Base-by-base conservation (phyloP, 2,888 invertebrate genomes). In the Lochmaea capreae region DNA sequence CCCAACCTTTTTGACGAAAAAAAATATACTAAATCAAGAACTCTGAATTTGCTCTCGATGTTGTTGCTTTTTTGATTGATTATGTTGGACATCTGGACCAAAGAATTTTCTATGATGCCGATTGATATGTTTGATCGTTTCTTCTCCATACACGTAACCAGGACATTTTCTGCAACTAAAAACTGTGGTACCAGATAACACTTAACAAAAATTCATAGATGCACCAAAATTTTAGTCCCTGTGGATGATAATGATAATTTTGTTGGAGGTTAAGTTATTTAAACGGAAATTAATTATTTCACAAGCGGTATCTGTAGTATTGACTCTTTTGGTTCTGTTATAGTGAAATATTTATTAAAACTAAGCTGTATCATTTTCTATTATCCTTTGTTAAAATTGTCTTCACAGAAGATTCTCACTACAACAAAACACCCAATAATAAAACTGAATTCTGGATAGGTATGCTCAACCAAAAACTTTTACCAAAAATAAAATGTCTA, bases 81-180 rank as follows among this genome's bases (percentile, higher is more conserved):
- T 65, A 58, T 70, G 54, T 75, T 79, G 77, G 80, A 79, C 79
- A 80, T 82, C 82, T 85, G 87, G 87, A 88, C 88, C 88, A 88
- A 88, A 87, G 88, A 88, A 88, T 88, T 88, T 88, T 88, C 88
- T 87, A 86, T 76, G 77, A 78, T 76, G 84, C 82, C 58, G 61
- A 72, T 75, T 69, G 72, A 67, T 70, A 72, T 71, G 71, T 63
- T 67, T 74, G 73, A 71, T 65, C 71, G 65, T 71, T 65, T 71
- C 16, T 57, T 70, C 73, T 69, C 54, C 73, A 61, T 65, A 73
- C 73, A 69, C 69, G 46, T 73, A 69, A 73, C 65, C 71, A 71
- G 71, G 71, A 71, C 59, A 71, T 71, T 49, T 58, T 65, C 61
- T 71, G 71, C 71, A 65, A 71, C 71, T 71, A 71, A 71, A 71